Evolutionary conservation across 2,113 vertebrate species (phyloP).

Genomic region (Eclectus roratus): DNA sequence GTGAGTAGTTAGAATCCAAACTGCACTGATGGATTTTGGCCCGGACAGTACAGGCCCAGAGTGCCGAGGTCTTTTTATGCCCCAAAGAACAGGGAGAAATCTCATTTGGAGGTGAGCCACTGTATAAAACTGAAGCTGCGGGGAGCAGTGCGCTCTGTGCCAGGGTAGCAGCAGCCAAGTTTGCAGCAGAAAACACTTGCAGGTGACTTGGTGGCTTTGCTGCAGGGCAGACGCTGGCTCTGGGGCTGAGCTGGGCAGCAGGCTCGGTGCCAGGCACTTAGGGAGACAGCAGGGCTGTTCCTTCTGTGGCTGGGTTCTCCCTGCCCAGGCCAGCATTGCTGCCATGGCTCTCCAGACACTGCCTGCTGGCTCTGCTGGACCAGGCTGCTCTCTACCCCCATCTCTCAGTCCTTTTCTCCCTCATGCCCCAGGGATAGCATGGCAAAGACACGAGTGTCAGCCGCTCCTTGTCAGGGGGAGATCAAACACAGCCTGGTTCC

Average conservation of each 20-base stretch:
- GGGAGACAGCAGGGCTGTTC: background rate
- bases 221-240: background rate
- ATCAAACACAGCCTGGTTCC: background rate
- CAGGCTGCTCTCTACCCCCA: background rate
- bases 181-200: background rate
- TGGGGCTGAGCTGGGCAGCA: background rate
- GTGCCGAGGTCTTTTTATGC: background rate
- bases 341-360: background rate
- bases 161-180: background rate
- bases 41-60: background rate
- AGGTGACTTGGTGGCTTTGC: background rate
- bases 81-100: background rate
- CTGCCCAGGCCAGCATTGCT: fast-evolving
- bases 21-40: background rate
- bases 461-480: background rate
- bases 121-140: fast-evolving
- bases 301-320: background rate
- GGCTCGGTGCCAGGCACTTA: fast-evolving
- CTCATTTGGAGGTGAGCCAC: background rate
- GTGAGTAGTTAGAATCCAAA: background rate
- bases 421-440: fast-evolving
- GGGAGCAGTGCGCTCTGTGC: background rate
- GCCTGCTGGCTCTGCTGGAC: background rate
- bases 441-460: background rate
- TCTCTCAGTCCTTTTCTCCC: background rate